Evolutionary conservation across 2,113 vertebrate species (phyloP), one percentile per base, ranked within the genome.

Genomic region (Cyprinodon tularosa): DNA sequence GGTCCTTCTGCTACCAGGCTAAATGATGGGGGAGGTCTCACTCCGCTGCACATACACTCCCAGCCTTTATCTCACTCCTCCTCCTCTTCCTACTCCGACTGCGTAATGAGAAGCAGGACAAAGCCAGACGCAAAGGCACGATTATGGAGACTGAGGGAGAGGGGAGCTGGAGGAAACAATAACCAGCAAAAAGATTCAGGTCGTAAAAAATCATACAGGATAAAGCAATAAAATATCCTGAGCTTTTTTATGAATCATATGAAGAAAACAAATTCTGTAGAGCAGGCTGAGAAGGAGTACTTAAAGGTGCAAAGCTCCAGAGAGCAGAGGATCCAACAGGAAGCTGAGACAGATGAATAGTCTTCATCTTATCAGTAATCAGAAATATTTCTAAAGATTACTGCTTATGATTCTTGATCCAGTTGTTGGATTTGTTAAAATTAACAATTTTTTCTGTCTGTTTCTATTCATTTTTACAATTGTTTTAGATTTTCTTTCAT

Each of bases 31-130:
- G 90, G 90, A 86, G 90, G 91, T 84, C 84, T 86, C 74, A 83
- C 78, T 87, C 83, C 84, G 85, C 80, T 81, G 80, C 68, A 44
- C 84, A 74, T 84, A 72, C 50, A 84, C 84, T 90, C 82, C 80
- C 80, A 75, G 81, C 67, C 62, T 70, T 63, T 60, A 37, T 76
- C 76, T 78, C 84, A 87, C 79, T 80, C 77, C 87, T 80, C 78
- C 81, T 82, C 87, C 80, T 85, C 77, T 80, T 77, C 71, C 81
- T 81, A 80, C 81, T 64, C 85, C 69, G 72, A 79, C 87, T 87
- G 84, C 81, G 79, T 91, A 91, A 92, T 88, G 88, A 91, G 83
- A 45, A 81, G 80, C 88, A 93, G 90, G 89, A 92, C 92, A 93
- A 93, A 92, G 91, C 88, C 89, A 85, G 82, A 66, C 72, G 66